Conservation (phyloP, 2,113 vertebrate genomes). For the Mungos mungo region DNA sequence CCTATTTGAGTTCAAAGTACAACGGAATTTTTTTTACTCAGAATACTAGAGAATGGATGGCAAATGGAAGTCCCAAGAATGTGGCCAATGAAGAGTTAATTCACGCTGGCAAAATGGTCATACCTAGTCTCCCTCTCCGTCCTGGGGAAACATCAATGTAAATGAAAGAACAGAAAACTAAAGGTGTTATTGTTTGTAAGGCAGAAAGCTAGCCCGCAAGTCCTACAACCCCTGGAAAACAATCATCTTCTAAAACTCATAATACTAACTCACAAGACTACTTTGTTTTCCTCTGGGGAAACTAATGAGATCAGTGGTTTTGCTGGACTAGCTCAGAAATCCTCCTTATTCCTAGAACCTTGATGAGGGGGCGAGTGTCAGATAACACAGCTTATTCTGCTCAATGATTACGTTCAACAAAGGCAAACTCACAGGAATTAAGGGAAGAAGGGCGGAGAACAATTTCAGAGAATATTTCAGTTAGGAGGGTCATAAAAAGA, state of each 20-base stretch:
- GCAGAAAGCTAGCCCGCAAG: not conserved
- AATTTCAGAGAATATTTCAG: not conserved
- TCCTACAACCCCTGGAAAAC: not conserved
- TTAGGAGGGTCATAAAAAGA: constrained; percentile 4
- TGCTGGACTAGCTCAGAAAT: not conserved
- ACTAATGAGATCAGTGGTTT: not conserved
- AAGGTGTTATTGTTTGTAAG: not conserved
- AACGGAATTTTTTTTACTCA: constrained; percentile 33
- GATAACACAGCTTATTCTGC: not conserved
- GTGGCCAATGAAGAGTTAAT: constrained; percentile 12
- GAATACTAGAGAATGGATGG: not conserved
- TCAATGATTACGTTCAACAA: not conserved
- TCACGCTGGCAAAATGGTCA: not conserved
- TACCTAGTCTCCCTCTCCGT: not conserved
- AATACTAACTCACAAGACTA: not conserved
- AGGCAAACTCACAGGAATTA: not conserved
- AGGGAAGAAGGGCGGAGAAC: not conserved
- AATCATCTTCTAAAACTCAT: not conserved
- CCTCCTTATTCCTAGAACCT: not conserved
- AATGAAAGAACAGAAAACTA: not conserved
- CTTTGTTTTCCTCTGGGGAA: not conserved
- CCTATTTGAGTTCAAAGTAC: not conserved
- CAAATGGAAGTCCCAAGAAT: not conserved
- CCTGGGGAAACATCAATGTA: not conserved
- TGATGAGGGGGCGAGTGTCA: not conserved